Conservation (phyloP, 2,888 invertebrate species). For the Carpatolechia fugitivella region DNA sequence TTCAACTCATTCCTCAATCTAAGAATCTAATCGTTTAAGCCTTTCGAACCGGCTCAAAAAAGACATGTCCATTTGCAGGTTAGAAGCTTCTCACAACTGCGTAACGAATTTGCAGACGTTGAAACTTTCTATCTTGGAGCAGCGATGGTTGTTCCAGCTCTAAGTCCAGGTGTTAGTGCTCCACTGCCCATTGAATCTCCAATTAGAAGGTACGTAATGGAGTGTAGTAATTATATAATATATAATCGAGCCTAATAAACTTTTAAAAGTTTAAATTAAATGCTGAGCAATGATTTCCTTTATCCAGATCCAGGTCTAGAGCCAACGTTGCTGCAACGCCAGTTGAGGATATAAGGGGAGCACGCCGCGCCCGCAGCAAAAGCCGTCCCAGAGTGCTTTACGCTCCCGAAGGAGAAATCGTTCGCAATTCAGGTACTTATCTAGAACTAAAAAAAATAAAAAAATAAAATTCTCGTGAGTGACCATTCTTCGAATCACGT, state of each 20-base stretch:
- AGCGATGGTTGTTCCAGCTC: constrained; percentile 57
- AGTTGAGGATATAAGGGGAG: constrained; percentile 61
- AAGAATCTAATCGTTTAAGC: background rate
- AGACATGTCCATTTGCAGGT: constrained; percentile 75
- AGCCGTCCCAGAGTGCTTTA: constrained; percentile 91
- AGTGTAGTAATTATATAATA: no score
- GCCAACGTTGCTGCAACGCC: constrained; percentile 64
- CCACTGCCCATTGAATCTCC: constrained; percentile 70
- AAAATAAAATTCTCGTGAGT: no score
- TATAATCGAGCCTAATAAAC: no score
- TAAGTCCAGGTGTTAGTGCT: constrained; percentile 64
- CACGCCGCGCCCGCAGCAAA: constrained; percentile 86
- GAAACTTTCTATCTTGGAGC: constrained; percentile 93
- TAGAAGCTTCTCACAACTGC: constrained; percentile 94
- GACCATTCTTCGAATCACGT: no score
- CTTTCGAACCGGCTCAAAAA: background rate
- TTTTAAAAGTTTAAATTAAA: background rate
- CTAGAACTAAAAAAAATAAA: background rate
- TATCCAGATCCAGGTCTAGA: constrained; percentile 59
- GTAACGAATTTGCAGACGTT: constrained; percentile 94
- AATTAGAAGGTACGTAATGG: constrained; percentile 54
- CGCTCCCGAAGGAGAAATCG: constrained; percentile 89
- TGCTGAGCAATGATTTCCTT: background rate
- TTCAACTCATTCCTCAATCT: background rate
- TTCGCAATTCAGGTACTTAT: constrained; percentile 82